These are phyloP conservation scores for Reticulitermes speratus DNA, from an alignment of 1,140 invertebrate genomes.

Conservation along the genomic window DNA sequence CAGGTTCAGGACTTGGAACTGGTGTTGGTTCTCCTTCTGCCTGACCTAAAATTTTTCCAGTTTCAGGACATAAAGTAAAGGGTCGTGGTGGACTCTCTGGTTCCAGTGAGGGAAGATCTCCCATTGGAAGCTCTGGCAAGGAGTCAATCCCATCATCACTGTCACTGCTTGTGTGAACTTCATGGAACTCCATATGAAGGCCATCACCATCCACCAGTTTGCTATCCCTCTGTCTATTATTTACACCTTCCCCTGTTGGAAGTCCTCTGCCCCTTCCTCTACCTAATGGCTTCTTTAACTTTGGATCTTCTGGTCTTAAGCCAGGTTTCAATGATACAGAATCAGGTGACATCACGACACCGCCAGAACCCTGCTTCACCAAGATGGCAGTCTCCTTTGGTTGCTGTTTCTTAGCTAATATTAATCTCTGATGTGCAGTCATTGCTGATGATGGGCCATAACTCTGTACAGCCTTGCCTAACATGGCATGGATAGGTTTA, in stretches of 20 bases:
- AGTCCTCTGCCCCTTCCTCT: conserved; percentile 4
- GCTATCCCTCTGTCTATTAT: conserved; percentile 47
- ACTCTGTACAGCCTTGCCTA: conserved; percentile 30
- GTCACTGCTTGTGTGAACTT: conserved; percentile 42
- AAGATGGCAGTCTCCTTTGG: neutral
- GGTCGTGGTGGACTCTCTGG: conserved; percentile 65
- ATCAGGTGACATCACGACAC: neutral
- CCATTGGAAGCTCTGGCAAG: conserved; percentile 56
- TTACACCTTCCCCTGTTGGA: neutral
- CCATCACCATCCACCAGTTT: conserved; percentile 50
- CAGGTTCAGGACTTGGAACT: conserved; percentile 37
- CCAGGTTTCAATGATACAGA: neutral
- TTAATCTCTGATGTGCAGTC: conserved; percentile 17
- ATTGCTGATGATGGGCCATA: neutral
- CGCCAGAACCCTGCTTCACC: conserved; percentile 19
- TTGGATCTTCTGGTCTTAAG: conserved; percentile 16
- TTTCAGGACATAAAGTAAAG: conserved; percentile 65
- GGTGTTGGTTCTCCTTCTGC: conserved; percentile 59
- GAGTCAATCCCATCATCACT: conserved; percentile 40
- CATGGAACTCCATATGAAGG: conserved; percentile 52
- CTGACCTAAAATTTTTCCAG: conserved; percentile 64
- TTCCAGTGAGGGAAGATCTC: conserved; percentile 57
- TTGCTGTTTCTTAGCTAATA: neutral
- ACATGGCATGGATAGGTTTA: conserved; percentile 32
- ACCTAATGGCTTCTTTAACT: neutral